Conservation (phyloP, 92 coral and sea anemone species). For the Heliopora coerulea region DNA sequence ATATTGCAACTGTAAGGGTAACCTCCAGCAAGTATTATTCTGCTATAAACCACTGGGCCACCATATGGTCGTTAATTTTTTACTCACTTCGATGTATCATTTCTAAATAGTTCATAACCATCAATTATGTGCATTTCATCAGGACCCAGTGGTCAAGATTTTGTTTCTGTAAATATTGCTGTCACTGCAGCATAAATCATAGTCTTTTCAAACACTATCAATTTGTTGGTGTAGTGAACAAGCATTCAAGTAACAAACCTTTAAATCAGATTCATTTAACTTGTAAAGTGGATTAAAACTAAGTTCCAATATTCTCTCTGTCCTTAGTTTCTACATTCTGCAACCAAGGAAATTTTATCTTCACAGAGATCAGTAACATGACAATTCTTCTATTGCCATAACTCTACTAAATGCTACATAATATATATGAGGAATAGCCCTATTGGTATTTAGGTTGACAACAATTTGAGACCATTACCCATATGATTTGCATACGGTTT, state of each 20-base stretch:
- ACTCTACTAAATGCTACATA: constrained; percentile 70
- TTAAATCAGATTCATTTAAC: constrained; percentile 23
- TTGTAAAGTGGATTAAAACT: constrained; percentile 20
- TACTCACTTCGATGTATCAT: constrained; percentile 26
- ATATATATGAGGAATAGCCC: constrained; percentile 68
- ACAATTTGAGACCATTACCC: constrained; percentile 52
- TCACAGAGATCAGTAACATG: constrained; percentile 69
- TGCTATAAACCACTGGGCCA: constrained; percentile 50
- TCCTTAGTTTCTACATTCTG: constrained; percentile 23
- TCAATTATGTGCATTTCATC: constrained; percentile 41
- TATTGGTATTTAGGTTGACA: constrained; percentile 48
- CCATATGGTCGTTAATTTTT: constrained; percentile 29
- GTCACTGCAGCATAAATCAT: constrained; percentile 18
- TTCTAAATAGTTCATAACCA: constrained; percentile 40
- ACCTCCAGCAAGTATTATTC: constrained; percentile 21
- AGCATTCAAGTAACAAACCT: constrained; percentile 18
- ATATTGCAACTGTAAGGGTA: constrained; percentile 43
- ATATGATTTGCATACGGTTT: constrained; percentile 35
- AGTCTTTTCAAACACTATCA: constrained; percentile 25
- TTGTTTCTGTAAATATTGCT: constrained; percentile 31
- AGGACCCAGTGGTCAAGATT: constrained; percentile 9
- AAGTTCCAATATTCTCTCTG: constrained; percentile 26
- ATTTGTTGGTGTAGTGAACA: constrained; percentile 28
- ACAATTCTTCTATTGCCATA: constrained; percentile 61
- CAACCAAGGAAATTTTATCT: constrained; percentile 52